These are phyloP conservation scores for Ornithoptera priamus DNA, from an alignment of 2,888 invertebrate genomes.

Conservation along the genomic window DNA sequence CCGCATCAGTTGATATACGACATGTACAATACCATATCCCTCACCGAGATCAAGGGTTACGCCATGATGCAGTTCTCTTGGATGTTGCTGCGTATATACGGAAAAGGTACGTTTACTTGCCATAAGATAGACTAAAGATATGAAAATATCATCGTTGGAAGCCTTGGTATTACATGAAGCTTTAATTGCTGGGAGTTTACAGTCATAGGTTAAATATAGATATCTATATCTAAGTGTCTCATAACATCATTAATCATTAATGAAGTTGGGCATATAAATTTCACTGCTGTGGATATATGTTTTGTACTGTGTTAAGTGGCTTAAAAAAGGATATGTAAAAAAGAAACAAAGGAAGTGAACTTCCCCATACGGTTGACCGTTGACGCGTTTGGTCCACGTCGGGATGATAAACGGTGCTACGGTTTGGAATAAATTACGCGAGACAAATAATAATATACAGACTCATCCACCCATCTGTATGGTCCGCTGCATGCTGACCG, in stretches of 20 bases:
- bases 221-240: too few species aligned
- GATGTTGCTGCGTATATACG: conserved; percentile 88
- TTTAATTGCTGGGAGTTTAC: too few species aligned
- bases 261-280: too few species aligned
- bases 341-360: conserved; percentile 18
- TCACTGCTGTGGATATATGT: too few species aligned
- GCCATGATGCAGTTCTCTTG: conserved; percentile 95
- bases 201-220: too few species aligned
- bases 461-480: conserved; percentile 16
- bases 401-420: not conserved
- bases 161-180: too few species aligned
- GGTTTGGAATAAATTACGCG: not conserved
- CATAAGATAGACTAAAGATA: not conserved
- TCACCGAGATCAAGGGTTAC: conserved; percentile 92
- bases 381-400: not conserved
- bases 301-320: conserved; percentile 16
- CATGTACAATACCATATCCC: conserved; percentile 88
- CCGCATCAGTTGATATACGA: conserved; percentile 91
- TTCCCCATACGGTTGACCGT: conserved; percentile 13
- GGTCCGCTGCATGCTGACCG: conserved; percentile 10
- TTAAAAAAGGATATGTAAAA: not conserved
- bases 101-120: conserved; percentile 80
- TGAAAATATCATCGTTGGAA: not conserved
- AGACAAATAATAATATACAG: not conserved
- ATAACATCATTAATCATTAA: too few species aligned